Percentiles rank a stretch among this genome's conserved stretches.
These are phyloP conservation scores for Ophiothrix spiculata DNA, from an alignment of 35 echinoderm and acorn worm genomes.

Conservation along the genomic window DNA sequence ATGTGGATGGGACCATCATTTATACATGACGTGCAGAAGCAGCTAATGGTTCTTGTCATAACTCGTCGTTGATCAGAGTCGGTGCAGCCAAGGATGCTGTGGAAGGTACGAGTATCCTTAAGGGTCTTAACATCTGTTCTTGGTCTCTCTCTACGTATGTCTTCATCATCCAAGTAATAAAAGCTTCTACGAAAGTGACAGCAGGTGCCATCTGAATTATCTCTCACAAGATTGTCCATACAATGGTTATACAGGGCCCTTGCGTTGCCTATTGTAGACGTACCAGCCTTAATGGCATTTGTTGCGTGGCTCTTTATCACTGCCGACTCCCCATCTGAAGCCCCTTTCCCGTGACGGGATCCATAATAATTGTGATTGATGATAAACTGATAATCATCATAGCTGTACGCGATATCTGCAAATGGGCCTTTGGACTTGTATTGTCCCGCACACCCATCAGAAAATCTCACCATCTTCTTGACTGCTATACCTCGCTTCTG, in stretches of 20 bases:
- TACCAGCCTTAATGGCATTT: slow-evolving; percentile 17
- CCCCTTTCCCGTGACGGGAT: slow-evolving; percentile 60
- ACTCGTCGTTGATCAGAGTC: too few species aligned
- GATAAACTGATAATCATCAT: not conserved
- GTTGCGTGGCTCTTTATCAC: slow-evolving; percentile 43
- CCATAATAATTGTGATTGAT: slow-evolving; percentile 60
- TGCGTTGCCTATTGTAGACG: slow-evolving; percentile 19
- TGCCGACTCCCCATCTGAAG: slow-evolving; percentile 47
- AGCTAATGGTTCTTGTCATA: too few species aligned
- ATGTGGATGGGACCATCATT: too few species aligned
- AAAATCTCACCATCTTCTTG: slow-evolving; percentile 43
- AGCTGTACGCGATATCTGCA: slow-evolving; percentile 25
- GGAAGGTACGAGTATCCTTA: too few species aligned
- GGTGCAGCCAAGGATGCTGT: too few species aligned
- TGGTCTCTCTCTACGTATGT: too few species aligned
- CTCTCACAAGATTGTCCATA: not conserved
- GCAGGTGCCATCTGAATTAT: slow-evolving; percentile 6
- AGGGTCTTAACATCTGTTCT: too few species aligned
- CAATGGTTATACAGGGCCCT: slow-evolving; percentile 29
- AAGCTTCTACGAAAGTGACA: slow-evolving; percentile 33
- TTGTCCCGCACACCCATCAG: slow-evolving; percentile 48
- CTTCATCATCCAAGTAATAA: slow-evolving; percentile 39
- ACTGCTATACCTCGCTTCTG: slow-evolving; percentile 19
- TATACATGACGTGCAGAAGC: too few species aligned
- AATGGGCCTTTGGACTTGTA: slow-evolving; percentile 66